Evolutionary conservation across 2,888 invertebrate species (phyloP).

Genomic region (Automeris io): DNA sequence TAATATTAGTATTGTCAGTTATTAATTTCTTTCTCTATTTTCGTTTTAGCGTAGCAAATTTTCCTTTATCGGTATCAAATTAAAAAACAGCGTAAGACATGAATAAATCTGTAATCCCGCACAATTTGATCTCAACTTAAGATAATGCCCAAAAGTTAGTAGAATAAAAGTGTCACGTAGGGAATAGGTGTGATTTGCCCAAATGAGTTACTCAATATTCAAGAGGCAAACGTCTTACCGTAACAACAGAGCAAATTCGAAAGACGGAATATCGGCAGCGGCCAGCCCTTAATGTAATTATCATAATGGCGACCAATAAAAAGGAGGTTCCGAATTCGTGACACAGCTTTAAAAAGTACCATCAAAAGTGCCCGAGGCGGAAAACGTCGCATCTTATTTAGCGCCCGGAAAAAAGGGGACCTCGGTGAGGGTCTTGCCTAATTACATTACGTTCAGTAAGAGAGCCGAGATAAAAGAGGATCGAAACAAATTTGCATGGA

Average conservation of each 20-base stretch:
- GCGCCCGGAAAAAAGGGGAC: conserved; percentile 54
- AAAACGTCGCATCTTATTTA: conserved; percentile 75
- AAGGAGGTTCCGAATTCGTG: conserved; percentile 70
- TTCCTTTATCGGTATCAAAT: neutral
- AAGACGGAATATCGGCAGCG: conserved; percentile 70
- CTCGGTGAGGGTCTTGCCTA: conserved; percentile 51
- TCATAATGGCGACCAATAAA: conserved; percentile 75
- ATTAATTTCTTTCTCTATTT: too few species aligned
- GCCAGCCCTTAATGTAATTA: conserved; percentile 71
- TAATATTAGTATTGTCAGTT: too few species aligned
- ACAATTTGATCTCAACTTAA: conserved; percentile 33
- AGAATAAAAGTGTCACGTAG: conserved; percentile 66
- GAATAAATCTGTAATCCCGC: conserved; percentile 40
- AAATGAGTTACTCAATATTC: conserved; percentile 74
- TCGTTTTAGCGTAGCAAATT: too few species aligned
- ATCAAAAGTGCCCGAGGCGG: conserved; percentile 72
- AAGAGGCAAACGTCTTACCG: conserved; percentile 61
- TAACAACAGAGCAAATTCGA: conserved; percentile 73
- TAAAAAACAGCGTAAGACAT: conserved; percentile 9
- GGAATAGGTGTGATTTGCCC: conserved; percentile 69
- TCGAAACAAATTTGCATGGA: conserved; percentile 68
- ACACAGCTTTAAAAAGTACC: conserved; percentile 72
- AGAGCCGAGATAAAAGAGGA: conserved; percentile 65
- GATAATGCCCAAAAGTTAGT: conserved; percentile 17
- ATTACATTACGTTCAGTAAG: conserved; percentile 70